These are phyloP conservation scores for Gopherus evgoodei DNA, from an alignment of 2,113 vertebrate species.

Conservation along the genomic window DNA sequence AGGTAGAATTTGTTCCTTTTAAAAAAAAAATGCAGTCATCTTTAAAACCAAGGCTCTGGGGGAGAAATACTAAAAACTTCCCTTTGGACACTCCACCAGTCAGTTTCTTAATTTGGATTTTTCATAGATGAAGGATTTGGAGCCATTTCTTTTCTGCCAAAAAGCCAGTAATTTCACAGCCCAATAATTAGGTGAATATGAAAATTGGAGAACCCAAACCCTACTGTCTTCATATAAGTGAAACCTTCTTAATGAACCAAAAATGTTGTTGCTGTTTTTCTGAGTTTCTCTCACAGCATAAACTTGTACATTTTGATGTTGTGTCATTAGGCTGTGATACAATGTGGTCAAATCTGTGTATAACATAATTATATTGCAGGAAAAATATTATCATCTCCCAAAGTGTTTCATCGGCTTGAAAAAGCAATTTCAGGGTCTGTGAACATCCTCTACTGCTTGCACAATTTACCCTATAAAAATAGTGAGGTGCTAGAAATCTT, in stretches of 20 bases:
- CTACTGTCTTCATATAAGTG: background rate
- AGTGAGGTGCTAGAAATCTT: rapidly evolving
- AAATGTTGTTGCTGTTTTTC: background rate
- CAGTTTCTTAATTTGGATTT: background rate
- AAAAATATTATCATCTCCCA: background rate
- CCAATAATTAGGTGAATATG: background rate
- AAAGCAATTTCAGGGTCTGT: background rate
- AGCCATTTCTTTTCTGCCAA: background rate
- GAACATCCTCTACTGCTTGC: background rate
- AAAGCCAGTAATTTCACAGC: background rate
- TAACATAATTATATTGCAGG: rapidly evolving
- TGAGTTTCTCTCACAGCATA: rapidly evolving
- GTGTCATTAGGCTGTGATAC: rapidly evolving
- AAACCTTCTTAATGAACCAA: background rate
- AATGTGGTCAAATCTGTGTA: rapidly evolving
- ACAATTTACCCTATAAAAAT: rapidly evolving
- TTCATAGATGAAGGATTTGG: background rate
- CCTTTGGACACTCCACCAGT: background rate
- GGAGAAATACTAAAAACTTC: background rate
- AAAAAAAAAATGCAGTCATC: background rate
- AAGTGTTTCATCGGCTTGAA: rapidly evolving
- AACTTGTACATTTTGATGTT: background rate
- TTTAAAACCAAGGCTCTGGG: background rate
- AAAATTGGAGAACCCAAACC: slow-evolving; percentile 18
- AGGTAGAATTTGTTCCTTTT: background rate